Conservation (phyloP, 2,888 invertebrate genomes). For the Heliconius charithonia region DNA sequence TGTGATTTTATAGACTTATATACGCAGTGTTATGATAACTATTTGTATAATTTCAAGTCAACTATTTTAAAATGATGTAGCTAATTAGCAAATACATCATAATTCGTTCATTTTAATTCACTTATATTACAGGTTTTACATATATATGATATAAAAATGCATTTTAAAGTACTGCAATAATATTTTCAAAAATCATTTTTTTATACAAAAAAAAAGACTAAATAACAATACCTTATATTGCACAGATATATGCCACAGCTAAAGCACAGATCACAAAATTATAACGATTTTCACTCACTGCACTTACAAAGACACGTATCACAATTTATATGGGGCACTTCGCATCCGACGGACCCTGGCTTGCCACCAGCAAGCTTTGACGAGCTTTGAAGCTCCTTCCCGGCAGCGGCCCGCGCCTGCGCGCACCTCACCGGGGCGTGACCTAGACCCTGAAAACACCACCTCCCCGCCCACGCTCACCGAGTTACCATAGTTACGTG, state of each 20-base stretch:
- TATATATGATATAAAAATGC: no score
- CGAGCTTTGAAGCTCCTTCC: slow-evolving; percentile 64
- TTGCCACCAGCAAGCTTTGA: slow-evolving; percentile 63
- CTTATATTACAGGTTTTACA: no score
- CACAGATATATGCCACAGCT: neutral
- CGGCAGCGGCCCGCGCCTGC: slow-evolving; percentile 71
- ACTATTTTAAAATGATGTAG: no score
- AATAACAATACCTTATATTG: neutral
- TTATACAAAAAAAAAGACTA: neutral
- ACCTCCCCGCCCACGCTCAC: slow-evolving; percentile 76
- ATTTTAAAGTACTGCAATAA: no score
- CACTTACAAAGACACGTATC: slow-evolving; percentile 1
- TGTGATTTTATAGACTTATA: no score
- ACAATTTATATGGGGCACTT: slow-evolving; percentile 7
- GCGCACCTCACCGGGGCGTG: slow-evolving; percentile 73
- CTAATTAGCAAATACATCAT: no score
- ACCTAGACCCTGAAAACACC: slow-evolving; percentile 83
- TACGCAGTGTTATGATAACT: no score
- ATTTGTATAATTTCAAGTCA: no score
- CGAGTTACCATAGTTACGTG: slow-evolving; percentile 69
- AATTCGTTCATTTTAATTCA: no score
- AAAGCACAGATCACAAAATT: slow-evolving; percentile 31
- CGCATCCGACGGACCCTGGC: slow-evolving; percentile 40
- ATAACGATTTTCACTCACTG: slow-evolving; percentile 33
- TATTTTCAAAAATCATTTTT: no score